These are phyloP conservation scores for Phaetusa simplex DNA, from an alignment of 2,113 vertebrate genomes.

Conservation along the genomic window DNA sequence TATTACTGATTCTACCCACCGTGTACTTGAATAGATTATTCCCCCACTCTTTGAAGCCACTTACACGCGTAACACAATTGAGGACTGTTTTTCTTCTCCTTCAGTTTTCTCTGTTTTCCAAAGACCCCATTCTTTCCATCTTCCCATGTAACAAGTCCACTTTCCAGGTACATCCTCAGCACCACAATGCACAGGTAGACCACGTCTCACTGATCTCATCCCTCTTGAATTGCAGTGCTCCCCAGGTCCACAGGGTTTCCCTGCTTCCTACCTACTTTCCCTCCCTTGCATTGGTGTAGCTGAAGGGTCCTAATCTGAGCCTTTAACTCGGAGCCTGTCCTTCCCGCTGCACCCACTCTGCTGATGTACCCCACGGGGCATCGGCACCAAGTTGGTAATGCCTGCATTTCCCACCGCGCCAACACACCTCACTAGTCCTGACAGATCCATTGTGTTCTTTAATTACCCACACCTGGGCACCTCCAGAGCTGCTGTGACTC, in stretches of 20 bases:
- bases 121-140: neutral
- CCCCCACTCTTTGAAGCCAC: neutral
- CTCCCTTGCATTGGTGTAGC: accelerated
- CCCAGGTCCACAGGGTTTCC: accelerated
- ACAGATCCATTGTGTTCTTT: accelerated
- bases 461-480: neutral
- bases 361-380: neutral
- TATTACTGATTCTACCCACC: slow-evolving; percentile 47
- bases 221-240: neutral
- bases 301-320: neutral
- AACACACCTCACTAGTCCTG: neutral
- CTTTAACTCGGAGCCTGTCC: neutral
- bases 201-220: neutral
- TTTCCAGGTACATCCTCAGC: neutral
- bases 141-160: neutral
- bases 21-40: slow-evolving; percentile 16
- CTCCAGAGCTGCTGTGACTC: neutral
- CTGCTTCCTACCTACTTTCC: neutral
- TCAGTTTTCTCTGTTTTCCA: neutral
- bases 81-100: neutral
- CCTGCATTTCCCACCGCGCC: neutral
- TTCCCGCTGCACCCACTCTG: accelerated
- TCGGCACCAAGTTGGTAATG: accelerated
- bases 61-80: neutral
- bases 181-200: neutral